These are phyloP conservation scores for Urocyon cinereoargenteus DNA, from an alignment of 2,797 vertebrate species.

Conservation along the genomic window DNA sequence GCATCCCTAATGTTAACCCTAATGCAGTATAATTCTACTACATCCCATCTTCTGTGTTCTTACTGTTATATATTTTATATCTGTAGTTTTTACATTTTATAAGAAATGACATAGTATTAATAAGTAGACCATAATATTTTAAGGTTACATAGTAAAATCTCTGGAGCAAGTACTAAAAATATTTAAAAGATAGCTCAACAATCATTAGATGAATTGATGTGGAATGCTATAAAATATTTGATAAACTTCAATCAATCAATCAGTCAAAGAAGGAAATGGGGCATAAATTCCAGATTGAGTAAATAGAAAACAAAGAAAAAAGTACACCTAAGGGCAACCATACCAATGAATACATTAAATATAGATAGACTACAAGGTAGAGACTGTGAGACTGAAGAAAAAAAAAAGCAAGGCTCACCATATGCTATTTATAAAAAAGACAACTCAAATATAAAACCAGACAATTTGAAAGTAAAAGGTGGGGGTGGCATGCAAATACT, in stretches of 20 bases:
- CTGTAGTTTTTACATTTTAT: neutral
- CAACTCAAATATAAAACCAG: neutral
- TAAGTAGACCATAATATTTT: neutral
- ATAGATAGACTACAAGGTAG: neutral
- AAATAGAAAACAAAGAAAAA: neutral
- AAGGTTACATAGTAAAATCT: neutral
- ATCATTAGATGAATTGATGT: neutral
- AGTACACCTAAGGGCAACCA: neutral
- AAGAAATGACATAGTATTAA: neutral
- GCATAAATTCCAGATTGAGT: neutral
- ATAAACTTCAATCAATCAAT: neutral
- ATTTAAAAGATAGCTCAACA: neutral
- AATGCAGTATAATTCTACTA: neutral
- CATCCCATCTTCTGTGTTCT: neutral
- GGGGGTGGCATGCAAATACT: neutral
- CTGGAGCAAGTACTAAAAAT: neutral
- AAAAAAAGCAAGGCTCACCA: neutral
- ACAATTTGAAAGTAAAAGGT: neutral
- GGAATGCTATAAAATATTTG: neutral
- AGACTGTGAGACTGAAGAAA: neutral
- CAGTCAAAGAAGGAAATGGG: neutral
- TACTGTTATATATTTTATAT: neutral
- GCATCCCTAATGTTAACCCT: neutral
- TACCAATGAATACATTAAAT: neutral
- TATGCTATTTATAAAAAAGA: conserved; percentile 5